Evolutionary conservation across 2,888 invertebrate genomes (phyloP), one percentile per base, ranked within the genome.

Genomic region (Pachliopta kotzebuea): DNA sequence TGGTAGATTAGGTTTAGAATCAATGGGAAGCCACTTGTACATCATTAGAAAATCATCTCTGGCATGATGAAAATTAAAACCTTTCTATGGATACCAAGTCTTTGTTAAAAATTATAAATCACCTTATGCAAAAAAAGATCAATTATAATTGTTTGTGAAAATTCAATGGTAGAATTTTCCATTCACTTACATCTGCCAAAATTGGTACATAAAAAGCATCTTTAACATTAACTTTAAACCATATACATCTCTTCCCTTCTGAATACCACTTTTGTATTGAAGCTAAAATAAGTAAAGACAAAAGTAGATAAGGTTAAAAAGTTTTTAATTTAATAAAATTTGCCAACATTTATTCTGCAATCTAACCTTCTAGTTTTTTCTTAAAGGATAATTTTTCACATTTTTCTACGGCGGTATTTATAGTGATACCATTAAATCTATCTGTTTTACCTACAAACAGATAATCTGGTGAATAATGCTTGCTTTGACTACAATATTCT

Each of bases 31-130:
- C 98, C 98, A 98, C 77, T 94, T 94, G 76, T 94, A 95, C 93
- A 98, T 93, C 92, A 95, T 95, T 58, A 97, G 95, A 80, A 94
- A 95, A 50, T 95, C 94, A 68, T 94, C 93, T 81, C 95, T 94
- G 56, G 98, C 97, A 90, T 98, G 97, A 86, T 98, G 98, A 81
- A 96, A 98, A 80, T 94, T 95, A 88, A 98, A 98, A 64, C 96
- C 96, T 83, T 95, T 93, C 94, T 96, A 86, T 83, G 79, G 80
- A 88, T 82, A 82, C 74, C 76, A 83, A 78, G 73, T 69, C 71
- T 76, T 78, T 62, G 66, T 62, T 56, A 66, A 66, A 56, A 67
- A 50, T 56, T 45, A 52, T 20, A 52, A 24, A 49, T 59, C 23
- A 53, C 24, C 56, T 53, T 56, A 59, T 60, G 24, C 23, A 56